A percentile compares a stretch with the other conserved stretches of the same genome.
These are phyloP conservation scores for Lamprologus speciosus DNA, from an alignment of 2,113 vertebrate species.

Conservation along the genomic window DNA sequence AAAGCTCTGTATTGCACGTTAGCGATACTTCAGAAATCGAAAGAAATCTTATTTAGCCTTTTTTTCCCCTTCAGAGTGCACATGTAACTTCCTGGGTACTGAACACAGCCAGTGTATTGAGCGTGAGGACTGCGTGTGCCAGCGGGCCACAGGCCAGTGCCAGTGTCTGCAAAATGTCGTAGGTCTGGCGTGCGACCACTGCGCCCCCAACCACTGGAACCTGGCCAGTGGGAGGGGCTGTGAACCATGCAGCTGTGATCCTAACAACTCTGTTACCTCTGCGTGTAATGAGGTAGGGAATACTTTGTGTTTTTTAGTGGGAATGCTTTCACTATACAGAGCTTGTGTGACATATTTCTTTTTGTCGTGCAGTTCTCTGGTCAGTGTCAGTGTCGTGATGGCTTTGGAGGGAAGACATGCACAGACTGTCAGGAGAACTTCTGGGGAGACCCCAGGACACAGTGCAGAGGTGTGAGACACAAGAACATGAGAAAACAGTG, in stretches of 20 bases:
- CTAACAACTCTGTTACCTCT: conserved; percentile 75
- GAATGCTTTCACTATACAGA: neutral
- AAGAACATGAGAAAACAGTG: neutral
- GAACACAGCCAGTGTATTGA: conserved; percentile 76
- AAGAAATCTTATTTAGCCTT: neutral
- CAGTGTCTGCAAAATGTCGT: conserved; percentile 83
- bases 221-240: conserved; percentile 82
- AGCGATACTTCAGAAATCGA: neutral
- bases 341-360: neutral
- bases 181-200: conserved; percentile 87
- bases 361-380: conserved; percentile 81
- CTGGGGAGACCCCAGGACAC: conserved; percentile 85
- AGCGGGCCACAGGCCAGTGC: conserved; percentile 82
- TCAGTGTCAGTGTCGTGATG: conserved; percentile 86
- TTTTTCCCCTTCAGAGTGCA: conserved; percentile 75
- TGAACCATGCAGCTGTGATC: conserved; percentile 82
- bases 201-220: conserved; percentile 89
- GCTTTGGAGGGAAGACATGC: conserved; percentile 89
- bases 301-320: neutral
- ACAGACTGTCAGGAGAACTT: conserved; percentile 88
- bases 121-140: conserved; percentile 80
- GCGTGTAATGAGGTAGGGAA: conserved; percentile 84
- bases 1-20: neutral
- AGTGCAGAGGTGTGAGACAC: conserved; percentile 78
- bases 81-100: conserved; percentile 85